Evolutionary conservation across 2,797 vertebrate genomes (phyloP).

Genomic region (Rhyacichthys aspro): DNA sequence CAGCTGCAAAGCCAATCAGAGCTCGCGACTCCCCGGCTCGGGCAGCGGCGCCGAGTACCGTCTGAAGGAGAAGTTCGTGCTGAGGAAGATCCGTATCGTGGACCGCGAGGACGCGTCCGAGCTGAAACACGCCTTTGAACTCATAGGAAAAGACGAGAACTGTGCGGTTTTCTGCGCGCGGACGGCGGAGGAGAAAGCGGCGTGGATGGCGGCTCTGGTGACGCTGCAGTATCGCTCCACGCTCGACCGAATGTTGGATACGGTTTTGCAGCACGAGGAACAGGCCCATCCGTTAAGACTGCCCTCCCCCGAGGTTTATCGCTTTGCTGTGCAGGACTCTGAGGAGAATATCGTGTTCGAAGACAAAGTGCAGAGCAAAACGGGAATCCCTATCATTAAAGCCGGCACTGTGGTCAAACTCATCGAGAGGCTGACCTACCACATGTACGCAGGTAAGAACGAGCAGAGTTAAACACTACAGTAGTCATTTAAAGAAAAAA

Average conservation of each 20-base stretch:
- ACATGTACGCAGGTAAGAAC: constrained; percentile 96
- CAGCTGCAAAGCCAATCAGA: constrained; percentile 95
- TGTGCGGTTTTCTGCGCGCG: constrained; percentile 88
- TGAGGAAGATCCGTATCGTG: constrained; percentile 90
- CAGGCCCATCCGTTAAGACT: constrained; percentile 90
- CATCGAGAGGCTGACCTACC: constrained; percentile 96
- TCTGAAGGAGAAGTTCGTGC: constrained; percentile 94
- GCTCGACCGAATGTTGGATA: constrained; percentile 94
- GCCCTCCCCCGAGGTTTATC: constrained; percentile 88
- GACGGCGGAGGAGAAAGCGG: constrained; percentile 91
- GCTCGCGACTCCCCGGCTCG: constrained; percentile 88
- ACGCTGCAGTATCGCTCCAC: constrained; percentile 96
- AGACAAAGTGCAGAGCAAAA: constrained; percentile 92
- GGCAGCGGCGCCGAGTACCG: constrained; percentile 91
- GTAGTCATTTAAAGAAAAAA: too few relatives aligned
- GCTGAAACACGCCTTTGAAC: constrained; percentile 88
- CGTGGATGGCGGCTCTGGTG: constrained; percentile 96
- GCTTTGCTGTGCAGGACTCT: constrained; percentile 92
- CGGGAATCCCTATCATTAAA: constrained; percentile 95
- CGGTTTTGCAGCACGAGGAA: constrained; percentile 89
- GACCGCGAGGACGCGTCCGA: constrained; percentile 91
- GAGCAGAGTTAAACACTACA: not conserved
- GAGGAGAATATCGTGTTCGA: constrained; percentile 98
- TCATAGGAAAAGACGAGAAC: constrained; percentile 91
- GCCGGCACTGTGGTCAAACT: constrained; percentile 96